Percentiles rank a stretch among this genome's conserved stretches.
Conservation (phyloP, 2,113 vertebrate genomes). For the Notothenia rossii region DNA sequence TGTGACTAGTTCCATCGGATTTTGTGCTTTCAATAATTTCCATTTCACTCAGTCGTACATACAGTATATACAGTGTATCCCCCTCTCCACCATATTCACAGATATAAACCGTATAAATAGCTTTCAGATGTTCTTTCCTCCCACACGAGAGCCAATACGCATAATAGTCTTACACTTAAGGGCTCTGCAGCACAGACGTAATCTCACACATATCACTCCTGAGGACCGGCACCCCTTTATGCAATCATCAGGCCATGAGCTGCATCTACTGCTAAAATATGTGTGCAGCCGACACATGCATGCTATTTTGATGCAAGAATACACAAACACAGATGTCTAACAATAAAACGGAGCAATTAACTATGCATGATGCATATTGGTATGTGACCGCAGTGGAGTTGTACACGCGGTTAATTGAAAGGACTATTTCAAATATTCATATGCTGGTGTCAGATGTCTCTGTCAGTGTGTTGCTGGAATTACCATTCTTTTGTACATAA, state of each 20-base stretch:
- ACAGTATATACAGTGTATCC: slow-evolving; percentile 3
- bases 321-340: slow-evolving; percentile 5
- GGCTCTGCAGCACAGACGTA: slow-evolving; percentile 57
- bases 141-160: slow-evolving; percentile 57
- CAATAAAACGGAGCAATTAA: neutral
- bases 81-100: slow-evolving; percentile 50
- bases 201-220: slow-evolving; percentile 60
- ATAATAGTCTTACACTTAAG: slow-evolving; percentile 59
- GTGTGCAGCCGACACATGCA: neutral
- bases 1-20: no score
- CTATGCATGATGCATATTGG: neutral
- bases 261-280: slow-evolving; percentile 29
- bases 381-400: neutral
- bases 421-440: slow-evolving; percentile 18
- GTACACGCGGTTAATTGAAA: slow-evolving; percentile 18
- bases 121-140: slow-evolving; percentile 41
- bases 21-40: neutral
- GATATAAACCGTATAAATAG: slow-evolving; percentile 64
- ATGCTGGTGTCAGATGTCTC: slow-evolving; percentile 12
- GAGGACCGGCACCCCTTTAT: slow-evolving; percentile 45
- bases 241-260: slow-evolving; percentile 45
- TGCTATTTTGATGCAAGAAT: neutral
- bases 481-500: slow-evolving; percentile 26
- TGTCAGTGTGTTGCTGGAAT: slow-evolving; percentile 44
- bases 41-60: slow-evolving; percentile 7